Percentiles rank a stretch among this genome's conserved stretches.
Evolutionary conservation across 2,113 vertebrate genomes (phyloP).

Genomic region (Onychorhynchus coronatus): DNA sequence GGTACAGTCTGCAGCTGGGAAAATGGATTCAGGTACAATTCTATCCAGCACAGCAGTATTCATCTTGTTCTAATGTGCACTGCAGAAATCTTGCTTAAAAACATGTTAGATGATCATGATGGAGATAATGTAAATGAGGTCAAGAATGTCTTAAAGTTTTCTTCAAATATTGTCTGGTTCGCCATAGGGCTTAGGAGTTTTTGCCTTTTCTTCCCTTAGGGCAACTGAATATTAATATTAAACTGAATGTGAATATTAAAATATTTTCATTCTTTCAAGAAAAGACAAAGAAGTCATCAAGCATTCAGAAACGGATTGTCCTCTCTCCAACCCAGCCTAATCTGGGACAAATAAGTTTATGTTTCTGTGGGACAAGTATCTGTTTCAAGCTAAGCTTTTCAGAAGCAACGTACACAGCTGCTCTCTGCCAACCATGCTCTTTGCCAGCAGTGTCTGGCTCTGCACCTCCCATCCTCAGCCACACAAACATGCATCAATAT

Average conservation of each 20-base stretch:
- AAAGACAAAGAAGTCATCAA: background rate
- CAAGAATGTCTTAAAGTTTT: background rate
- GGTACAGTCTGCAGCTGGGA: background rate
- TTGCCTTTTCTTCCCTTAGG: background rate
- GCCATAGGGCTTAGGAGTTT: accelerated
- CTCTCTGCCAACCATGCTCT: background rate
- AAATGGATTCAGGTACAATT: background rate
- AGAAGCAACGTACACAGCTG: background rate
- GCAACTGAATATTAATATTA: too few relatives aligned
- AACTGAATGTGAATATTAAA: too few relatives aligned
- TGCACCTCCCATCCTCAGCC: background rate
- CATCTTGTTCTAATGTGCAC: background rate
- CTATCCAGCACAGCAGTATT: background rate
- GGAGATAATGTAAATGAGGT: background rate
- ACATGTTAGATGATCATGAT: too few relatives aligned
- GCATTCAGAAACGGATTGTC: background rate
- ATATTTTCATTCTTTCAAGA: background rate
- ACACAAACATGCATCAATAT: background rate
- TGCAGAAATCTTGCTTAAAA: background rate
- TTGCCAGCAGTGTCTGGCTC: background rate
- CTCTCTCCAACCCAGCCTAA: background rate
- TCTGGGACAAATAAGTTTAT: background rate
- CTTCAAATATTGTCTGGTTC: background rate
- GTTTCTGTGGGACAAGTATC: background rate
- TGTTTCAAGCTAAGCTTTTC: background rate